A percentile compares a stretch with the other conserved stretches of the same genome.
phyloP scores from a whole-genome alignment of 2,888 invertebrate genomes.

The Pristionchus entomophagus region DNA sequence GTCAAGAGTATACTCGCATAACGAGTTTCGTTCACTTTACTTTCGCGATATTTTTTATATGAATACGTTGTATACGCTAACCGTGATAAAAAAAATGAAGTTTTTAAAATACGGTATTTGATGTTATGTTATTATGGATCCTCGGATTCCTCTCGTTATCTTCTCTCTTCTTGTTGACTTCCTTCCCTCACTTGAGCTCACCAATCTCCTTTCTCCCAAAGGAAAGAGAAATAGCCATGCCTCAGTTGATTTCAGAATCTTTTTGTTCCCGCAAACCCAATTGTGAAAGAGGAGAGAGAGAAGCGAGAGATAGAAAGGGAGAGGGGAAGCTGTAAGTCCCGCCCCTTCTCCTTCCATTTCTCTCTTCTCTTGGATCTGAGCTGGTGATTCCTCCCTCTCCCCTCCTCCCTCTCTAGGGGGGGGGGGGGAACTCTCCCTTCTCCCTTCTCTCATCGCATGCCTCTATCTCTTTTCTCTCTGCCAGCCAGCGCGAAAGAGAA shows the following conservation, averaged over 20 bases:
- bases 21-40: slow-evolving; percentile 18
- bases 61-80: slow-evolving; percentile 22
- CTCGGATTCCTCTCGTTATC: background rate
- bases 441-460: no score
- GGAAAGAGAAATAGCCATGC: background rate
- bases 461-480: slow-evolving; percentile 31
- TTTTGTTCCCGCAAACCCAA: slow-evolving; percentile 40
- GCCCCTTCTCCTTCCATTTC: slow-evolving; percentile 43
- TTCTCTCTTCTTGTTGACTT: background rate
- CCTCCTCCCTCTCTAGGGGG: slow-evolving; percentile 6
- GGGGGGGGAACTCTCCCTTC: no score
- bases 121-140: background rate
- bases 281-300: slow-evolving; percentile 34
- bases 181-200: no score
- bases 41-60: background rate
- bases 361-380: slow-evolving; percentile 26
- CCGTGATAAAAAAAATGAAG: background rate
- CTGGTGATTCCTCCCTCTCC: background rate
- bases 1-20: background rate
- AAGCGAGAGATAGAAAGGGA: background rate
- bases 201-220: background rate
- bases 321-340: slow-evolving; percentile 12
- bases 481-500: slow-evolving; percentile 17
- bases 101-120: background rate
- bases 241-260: slow-evolving; percentile 42